phyloP scores from a whole-genome alignment of 1,140 invertebrate species.

The Drosophila parvula region DNA sequence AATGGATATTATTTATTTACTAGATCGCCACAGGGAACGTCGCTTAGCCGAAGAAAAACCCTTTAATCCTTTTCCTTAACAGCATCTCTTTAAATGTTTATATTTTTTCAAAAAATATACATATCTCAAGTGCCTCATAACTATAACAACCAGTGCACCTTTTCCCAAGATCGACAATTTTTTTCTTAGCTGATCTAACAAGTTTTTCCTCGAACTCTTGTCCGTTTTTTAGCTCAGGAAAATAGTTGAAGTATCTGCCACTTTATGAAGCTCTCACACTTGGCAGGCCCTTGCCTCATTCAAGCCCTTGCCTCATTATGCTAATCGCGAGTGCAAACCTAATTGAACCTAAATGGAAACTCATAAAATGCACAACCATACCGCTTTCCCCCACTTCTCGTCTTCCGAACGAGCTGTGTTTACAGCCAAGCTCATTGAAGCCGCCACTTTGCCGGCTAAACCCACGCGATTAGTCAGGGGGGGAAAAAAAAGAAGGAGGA shows the following conservation, averaged over 20 bases:
- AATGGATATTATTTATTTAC: slow-evolving; percentile 18
- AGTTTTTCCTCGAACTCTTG: slow-evolving; percentile 1
- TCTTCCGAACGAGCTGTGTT: slow-evolving; percentile 44
- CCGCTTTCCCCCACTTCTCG: neutral
- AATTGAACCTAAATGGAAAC: slow-evolving; percentile 77
- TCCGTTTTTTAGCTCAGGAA: neutral
- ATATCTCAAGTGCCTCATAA: neutral
- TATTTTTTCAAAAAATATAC: neutral
- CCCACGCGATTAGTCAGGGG: slow-evolving; percentile 74
- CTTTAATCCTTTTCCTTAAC: neutral
- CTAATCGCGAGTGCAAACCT: slow-evolving; percentile 69
- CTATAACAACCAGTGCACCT: neutral
- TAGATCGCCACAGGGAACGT: neutral
- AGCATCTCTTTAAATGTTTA: neutral
- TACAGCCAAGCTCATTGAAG: slow-evolving; percentile 66
- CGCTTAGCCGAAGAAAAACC: neutral
- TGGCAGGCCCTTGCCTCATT: slow-evolving; percentile 19
- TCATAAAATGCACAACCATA: slow-evolving; percentile 63
- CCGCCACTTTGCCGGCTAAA: slow-evolving; percentile 52
- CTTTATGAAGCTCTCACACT: slow-evolving; percentile 14
- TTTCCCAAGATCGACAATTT: neutral
- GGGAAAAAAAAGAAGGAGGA: neutral
- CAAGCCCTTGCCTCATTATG: slow-evolving; percentile 64
- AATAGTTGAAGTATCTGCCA: neutral
- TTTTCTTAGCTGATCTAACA: neutral